Evolutionary conservation across 2,113 vertebrate genomes (phyloP).

Genomic region (Myiozetetes cayanensis): DNA sequence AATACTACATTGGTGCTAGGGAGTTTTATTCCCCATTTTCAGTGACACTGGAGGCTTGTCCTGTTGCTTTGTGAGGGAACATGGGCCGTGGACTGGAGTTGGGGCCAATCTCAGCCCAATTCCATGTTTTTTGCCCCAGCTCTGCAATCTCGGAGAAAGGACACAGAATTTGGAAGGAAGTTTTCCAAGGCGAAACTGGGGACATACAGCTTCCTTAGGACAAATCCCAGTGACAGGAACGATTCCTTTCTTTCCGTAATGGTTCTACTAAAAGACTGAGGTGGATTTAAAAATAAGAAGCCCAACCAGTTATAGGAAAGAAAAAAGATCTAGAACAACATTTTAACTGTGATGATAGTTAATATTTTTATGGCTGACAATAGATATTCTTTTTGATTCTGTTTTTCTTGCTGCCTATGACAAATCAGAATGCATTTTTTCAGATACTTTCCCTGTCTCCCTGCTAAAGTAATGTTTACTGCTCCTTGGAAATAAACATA

Average conservation of each 20-base stretch:
- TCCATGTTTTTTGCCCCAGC: not conserved
- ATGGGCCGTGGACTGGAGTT: fast-evolving
- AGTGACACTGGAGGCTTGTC: not conserved
- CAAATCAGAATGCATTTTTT: not conserved
- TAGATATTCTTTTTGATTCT: too few species aligned
- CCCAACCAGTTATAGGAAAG: too few species aligned
- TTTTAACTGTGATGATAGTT: too few species aligned
- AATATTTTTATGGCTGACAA: too few species aligned
- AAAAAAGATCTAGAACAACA: too few species aligned
- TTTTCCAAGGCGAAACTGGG: not conserved
- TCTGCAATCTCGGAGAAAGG: not conserved
- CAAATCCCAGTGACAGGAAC: not conserved
- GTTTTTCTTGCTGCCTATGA: not conserved
- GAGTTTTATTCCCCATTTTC: not conserved
- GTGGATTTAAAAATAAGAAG: not conserved
- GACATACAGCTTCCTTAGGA: not conserved
- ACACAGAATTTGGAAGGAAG: not conserved
- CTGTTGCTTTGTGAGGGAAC: fast-evolving
- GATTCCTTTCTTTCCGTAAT: not conserved
- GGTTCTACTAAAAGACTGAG: not conserved
- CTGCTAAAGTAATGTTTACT: not conserved
- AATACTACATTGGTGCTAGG: fast-evolving
- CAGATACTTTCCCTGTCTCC: not conserved
- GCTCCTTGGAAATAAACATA: not conserved
- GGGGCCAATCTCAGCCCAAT: fast-evolving